Evolutionary conservation across 2,113 vertebrate species (phyloP), one percentile per base, ranked within the genome.

Genomic region (Dunckerocampus dactyliophorus): DNA sequence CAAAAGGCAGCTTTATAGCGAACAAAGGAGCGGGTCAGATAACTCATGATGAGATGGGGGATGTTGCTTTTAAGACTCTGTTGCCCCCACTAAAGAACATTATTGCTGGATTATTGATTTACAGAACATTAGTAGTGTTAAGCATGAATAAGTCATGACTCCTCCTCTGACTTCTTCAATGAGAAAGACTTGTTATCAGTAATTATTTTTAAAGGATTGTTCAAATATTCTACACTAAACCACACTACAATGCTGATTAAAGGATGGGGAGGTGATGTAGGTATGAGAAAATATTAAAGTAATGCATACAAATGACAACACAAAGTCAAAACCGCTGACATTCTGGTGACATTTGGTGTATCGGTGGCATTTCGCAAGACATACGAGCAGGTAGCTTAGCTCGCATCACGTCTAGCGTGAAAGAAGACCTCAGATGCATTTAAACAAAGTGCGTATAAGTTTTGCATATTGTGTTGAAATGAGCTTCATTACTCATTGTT

Each of bases 41-140:
- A 85, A 85, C 80, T 84, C 74, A 62, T 47, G 53, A 57, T 63
- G 63, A 67, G 77, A 47, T 74, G 72, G 66, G 60, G 71, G 67
- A 78, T 51, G 76, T 75, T 66, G 69, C 80, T 68, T 68, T 55
- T 31, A 76, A 76, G 77, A 70, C 74, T 82, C 57, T 73, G 71
- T 73, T 80, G 74, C 85, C 82, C 82, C 72, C 59, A 67, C 76
- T 68, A 65, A 84, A 83, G 70, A 79, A 84, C 74, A 82, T 86
- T 85, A 88, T 88, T 83, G 85, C 60, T 71, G 81, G 82, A 87
- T 89, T 88, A 90, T 89, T 86, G 87, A 88, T 88, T 89, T 86
- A 88, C 73, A 81, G 82, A 85, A 84, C 82, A 81, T 87, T 83
- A 88, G 84, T 82, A 81, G 74, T 74, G 75, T 79, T 89, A 89